These are phyloP conservation scores for Cephalopachus bancanus DNA, from an alignment of 2,797 vertebrate species.

Conservation along the genomic window DNA sequence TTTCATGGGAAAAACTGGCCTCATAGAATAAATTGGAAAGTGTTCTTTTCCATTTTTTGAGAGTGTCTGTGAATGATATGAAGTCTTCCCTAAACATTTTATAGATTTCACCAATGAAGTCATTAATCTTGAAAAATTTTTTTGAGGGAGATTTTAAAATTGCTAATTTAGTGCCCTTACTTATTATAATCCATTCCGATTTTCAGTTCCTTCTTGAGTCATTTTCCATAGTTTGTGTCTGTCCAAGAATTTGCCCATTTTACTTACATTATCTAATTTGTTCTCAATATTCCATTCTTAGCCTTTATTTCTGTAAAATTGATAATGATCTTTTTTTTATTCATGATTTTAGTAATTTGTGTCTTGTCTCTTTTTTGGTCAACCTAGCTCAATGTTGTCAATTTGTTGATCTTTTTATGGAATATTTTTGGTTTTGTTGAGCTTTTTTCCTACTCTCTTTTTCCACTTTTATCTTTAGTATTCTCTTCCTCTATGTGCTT, in stretches of 20 bases:
- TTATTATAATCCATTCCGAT: not conserved
- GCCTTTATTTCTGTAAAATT: not conserved
- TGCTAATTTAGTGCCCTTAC: not conserved
- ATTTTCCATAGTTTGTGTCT: constrained; percentile 15
- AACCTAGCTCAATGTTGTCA: not conserved
- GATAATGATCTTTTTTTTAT: not conserved
- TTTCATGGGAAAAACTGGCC: not conserved
- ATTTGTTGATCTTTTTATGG: not conserved
- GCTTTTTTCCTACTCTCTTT: constrained; percentile 5
- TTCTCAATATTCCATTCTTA: not conserved
- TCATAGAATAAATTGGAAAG: not conserved
- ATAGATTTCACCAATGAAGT: not conserved
- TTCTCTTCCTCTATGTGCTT: not conserved
- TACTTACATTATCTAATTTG: not conserved
- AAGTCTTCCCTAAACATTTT: not conserved
- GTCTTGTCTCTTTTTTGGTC: not conserved
- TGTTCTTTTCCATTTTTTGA: constrained; percentile 8
- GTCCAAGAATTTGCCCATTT: not conserved
- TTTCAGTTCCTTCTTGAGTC: constrained; percentile 50
- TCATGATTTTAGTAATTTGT: constrained; percentile 9
- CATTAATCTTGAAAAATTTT: not conserved
- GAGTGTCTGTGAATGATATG: not conserved
- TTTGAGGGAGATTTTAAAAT: not conserved
- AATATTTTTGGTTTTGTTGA: not conserved
- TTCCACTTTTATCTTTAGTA: not conserved